A percentile compares a stretch with the other conserved stretches of the same genome.
Evolutionary conservation across 2,113 vertebrate genomes (phyloP).

Genomic region (Hippoglossus stenolepis): DNA sequence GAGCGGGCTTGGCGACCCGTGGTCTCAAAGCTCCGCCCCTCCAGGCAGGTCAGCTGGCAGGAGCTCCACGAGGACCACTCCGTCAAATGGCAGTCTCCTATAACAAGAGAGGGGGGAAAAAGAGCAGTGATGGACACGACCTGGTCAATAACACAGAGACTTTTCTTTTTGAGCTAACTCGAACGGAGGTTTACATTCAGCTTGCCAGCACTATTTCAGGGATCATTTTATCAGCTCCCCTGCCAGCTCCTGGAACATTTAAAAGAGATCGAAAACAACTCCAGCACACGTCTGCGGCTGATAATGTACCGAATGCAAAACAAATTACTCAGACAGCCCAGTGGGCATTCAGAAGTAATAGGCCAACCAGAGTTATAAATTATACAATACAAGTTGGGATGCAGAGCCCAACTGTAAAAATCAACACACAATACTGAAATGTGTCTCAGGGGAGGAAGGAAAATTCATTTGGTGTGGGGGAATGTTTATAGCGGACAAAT

Average conservation of each 20-base stretch:
- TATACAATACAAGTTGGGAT: slow-evolving; percentile 55
- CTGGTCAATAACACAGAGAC: neutral
- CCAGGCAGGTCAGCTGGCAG: slow-evolving; percentile 93
- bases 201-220: slow-evolving; percentile 32
- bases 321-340: slow-evolving; percentile 64
- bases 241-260: slow-evolving; percentile 59
- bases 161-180: slow-evolving; percentile 13
- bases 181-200: slow-evolving; percentile 37
- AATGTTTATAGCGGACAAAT: neutral
- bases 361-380: slow-evolving; percentile 59
- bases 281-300: slow-evolving; percentile 43
- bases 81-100: slow-evolving; percentile 95
- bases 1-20: slow-evolving; percentile 90
- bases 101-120: neutral
- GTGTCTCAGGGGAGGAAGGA: slow-evolving; percentile 16
- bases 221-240: slow-evolving; percentile 54
- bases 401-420: slow-evolving; percentile 26
- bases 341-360: slow-evolving; percentile 63
- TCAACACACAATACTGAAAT: slow-evolving; percentile 15
- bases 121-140: neutral
- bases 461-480: slow-evolving; percentile 30
- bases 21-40: slow-evolving; percentile 92
- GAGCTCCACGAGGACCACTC: slow-evolving; percentile 97
- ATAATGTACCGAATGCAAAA: slow-evolving; percentile 63
- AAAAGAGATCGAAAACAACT: slow-evolving; percentile 57